Evolutionary conservation across 1,140 invertebrate species (phyloP).

Genomic region (Trichonephila clavata): DNA sequence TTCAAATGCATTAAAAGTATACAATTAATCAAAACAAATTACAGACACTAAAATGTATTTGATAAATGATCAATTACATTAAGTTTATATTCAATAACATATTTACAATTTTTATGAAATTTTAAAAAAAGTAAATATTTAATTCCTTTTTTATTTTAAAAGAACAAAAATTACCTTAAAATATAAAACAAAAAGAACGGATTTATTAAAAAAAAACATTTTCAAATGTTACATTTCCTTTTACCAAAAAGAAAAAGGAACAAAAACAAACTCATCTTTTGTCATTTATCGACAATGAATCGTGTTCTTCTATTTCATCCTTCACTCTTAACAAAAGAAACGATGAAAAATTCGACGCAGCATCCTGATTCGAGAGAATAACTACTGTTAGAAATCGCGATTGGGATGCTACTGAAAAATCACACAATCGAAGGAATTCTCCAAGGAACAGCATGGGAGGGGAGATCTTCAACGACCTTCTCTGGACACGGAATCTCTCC

Average conservation of each 20-base stretch:
- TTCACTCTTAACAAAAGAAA: background rate
- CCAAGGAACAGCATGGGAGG: constrained; percentile 28
- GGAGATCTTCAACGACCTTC: constrained; percentile 41
- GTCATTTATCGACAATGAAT: background rate
- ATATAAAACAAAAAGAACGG: background rate
- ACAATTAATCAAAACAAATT: background rate
- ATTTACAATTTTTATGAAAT: no score
- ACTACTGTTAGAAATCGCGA: constrained; percentile 8
- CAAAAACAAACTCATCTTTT: background rate
- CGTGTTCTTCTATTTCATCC: background rate
- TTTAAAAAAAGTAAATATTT: no score
- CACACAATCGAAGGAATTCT: constrained; percentile 26
- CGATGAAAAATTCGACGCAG: constrained; percentile 14
- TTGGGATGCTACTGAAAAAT: constrained; percentile 52
- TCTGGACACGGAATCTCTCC: constrained; percentile 60
- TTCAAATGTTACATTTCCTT: background rate
- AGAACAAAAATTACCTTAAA: no score
- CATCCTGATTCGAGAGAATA: constrained; percentile 1
- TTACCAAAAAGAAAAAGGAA: background rate
- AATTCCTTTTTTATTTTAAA: no score
- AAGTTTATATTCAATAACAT: no score
- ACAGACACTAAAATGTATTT: background rate
- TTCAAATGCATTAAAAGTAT: no score
- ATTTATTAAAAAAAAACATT: background rate
- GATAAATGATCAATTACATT: background rate